Conservation (phyloP, 37 sponge, comb jelly and placozoan species). For the Mnemiopsis leidyi region DNA sequence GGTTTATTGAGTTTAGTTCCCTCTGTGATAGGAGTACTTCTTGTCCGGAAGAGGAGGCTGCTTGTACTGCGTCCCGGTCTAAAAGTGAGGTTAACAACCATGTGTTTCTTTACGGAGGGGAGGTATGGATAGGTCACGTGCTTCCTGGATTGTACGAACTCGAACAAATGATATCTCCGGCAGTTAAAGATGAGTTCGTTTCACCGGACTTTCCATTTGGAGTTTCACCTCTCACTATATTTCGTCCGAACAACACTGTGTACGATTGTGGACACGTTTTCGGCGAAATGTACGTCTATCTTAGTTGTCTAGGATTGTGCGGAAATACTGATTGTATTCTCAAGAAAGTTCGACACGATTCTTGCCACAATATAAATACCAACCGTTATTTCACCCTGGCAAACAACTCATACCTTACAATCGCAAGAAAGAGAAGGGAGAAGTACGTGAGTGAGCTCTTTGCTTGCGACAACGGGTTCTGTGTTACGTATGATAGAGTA, state of each 20-base stretch:
- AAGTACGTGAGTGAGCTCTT: not conserved
- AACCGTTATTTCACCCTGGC: not conserved
- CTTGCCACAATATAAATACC: not conserved
- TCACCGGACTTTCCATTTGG: not conserved
- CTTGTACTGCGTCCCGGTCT: not conserved
- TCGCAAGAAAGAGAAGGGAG: not conserved
- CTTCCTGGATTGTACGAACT: not conserved
- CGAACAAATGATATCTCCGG: not conserved
- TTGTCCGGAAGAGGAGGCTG: not conserved
- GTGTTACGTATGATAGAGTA: not conserved
- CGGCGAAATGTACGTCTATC: not conserved
- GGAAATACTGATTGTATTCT: not conserved
- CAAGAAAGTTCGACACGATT: not conserved
- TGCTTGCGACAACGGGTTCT: not conserved
- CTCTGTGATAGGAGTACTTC: not conserved
- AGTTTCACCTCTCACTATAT: not conserved
- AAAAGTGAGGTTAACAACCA: not conserved
- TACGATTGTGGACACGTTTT: not conserved
- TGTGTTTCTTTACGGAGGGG: not conserved
- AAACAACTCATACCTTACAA: not conserved
- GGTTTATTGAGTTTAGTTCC: not conserved
- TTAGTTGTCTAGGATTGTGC: not conserved
- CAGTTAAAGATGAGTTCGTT: not conserved
- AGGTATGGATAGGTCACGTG: not conserved
- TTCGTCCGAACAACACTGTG: not conserved